Percentiles rank a stretch among this genome's conserved stretches.
Evolutionary conservation across 2,888 invertebrate species (phyloP).

Genomic region (Globia sparganii): DNA sequence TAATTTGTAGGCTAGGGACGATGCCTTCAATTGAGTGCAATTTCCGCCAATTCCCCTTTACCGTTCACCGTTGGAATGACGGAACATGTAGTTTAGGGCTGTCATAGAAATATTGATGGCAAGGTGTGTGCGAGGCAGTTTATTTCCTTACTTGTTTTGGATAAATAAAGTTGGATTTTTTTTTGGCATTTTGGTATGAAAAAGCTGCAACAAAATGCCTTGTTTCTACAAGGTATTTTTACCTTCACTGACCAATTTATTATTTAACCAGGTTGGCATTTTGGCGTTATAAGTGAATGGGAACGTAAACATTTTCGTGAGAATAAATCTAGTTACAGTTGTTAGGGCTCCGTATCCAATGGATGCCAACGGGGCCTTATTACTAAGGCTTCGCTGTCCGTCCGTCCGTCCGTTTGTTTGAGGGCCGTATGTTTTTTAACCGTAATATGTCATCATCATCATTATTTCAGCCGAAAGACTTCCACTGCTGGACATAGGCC

Average conservation of each 20-base stretch:
- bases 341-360: too few species aligned
- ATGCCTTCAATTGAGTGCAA: constrained; percentile 79
- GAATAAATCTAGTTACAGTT: background rate
- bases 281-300: background rate
- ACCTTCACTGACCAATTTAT: background rate
- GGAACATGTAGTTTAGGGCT: constrained; percentile 55
- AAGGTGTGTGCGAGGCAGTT: background rate
- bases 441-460: too few species aligned
- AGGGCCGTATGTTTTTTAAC: too few species aligned
- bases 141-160: background rate
- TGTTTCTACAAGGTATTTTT: background rate
- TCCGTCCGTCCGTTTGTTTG: too few species aligned
- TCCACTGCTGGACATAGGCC: too few species aligned
- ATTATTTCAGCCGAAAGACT: too few species aligned
- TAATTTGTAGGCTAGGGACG: constrained; percentile 74
- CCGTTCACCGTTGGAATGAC: constrained; percentile 69
- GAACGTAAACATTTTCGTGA: background rate
- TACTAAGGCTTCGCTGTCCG: too few species aligned
- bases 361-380: too few species aligned
- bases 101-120: constrained; percentile 48
- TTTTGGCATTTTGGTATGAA: background rate
- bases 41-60: constrained; percentile 75
- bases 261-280: too few species aligned
- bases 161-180: background rate
- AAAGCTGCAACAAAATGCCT: background rate